Conservation (phyloP, 2,113 vertebrate species). For the Elanoides forficatus region DNA sequence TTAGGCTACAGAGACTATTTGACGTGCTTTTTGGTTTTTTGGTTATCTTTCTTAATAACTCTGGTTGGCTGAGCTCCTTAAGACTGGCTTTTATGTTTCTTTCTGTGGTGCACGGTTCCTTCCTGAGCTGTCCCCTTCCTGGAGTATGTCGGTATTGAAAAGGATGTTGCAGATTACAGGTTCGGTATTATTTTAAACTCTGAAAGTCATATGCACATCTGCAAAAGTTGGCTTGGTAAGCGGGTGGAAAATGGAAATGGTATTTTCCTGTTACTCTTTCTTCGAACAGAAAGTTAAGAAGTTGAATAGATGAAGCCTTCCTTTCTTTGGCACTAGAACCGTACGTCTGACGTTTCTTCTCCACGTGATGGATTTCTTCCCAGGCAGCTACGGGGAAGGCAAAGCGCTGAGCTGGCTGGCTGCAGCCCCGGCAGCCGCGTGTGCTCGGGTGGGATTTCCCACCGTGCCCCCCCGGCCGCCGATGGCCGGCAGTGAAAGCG, state of each 20-base stretch:
- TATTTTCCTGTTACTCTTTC: not conserved
- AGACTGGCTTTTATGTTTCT: too few species aligned
- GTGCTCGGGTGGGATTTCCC: not conserved
- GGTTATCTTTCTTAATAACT: not conserved
- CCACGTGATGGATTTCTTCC: not conserved
- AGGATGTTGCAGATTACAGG: not conserved
- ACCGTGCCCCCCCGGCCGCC: not conserved
- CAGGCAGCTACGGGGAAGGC: not conserved
- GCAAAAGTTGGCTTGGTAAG: not conserved
- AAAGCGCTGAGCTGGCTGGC: not conserved
- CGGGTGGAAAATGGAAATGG: too few species aligned
- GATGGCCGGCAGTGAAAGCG: too few species aligned
- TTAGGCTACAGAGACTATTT: not conserved
- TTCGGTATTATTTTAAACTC: not conserved
- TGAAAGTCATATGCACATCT: not conserved
- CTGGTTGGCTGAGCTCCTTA: not conserved
- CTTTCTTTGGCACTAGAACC: not conserved
- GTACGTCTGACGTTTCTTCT: not conserved
- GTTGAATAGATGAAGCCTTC: not conserved
- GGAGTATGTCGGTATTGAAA: rapidly evolving
- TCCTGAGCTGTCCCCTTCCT: not conserved
- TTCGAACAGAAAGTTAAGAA: not conserved
- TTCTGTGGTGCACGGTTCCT: too few species aligned
- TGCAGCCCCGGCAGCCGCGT: too few species aligned
- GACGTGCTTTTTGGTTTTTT: not conserved